A percentile compares a stretch with the other conserved stretches of the same genome.
Conservation (phyloP, 2,888 invertebrate species). For the Polydrusus pterygomalis region DNA sequence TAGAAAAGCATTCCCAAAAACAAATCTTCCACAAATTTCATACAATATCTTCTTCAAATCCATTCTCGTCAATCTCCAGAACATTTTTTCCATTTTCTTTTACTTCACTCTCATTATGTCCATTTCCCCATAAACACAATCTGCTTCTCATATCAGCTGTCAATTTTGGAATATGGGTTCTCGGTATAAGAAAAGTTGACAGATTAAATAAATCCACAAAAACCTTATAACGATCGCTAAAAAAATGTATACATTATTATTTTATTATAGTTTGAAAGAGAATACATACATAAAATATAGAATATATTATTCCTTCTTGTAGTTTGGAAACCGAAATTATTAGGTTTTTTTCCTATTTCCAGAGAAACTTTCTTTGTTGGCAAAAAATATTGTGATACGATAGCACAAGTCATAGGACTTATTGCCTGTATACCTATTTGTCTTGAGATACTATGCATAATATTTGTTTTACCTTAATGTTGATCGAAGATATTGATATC, state of each 20-base stretch:
- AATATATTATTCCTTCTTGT: no score
- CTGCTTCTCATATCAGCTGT: constrained; percentile 87
- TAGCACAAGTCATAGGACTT: no score
- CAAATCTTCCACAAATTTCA: constrained; percentile 13
- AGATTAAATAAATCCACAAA: constrained; percentile 98
- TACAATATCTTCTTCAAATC: constrained; percentile 50
- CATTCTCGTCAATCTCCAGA: constrained; percentile 47
- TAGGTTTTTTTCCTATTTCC: no score
- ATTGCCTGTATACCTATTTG: no score
- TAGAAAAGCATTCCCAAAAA: neutral
- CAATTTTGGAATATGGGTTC: constrained; percentile 91
- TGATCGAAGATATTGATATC: constrained; percentile 97
- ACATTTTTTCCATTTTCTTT: constrained; percentile 39
- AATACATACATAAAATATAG: no score
- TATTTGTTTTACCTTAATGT: constrained; percentile 86
- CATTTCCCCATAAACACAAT: constrained; percentile 77
- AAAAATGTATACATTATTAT: constrained; percentile 63
- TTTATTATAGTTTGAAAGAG: no score
- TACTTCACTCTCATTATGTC: neutral
- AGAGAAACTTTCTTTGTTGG: no score
- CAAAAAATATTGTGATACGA: no score
- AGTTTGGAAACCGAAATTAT: no score
- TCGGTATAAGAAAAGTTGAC: constrained; percentile 96
- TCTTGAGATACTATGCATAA: neutral
- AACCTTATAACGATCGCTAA: constrained; percentile 98